These are phyloP conservation scores for Pelagia noctiluca DNA, from an alignment of 30 jellyfish, hydroid and myxozoan species.

Conservation along the genomic window DNA sequence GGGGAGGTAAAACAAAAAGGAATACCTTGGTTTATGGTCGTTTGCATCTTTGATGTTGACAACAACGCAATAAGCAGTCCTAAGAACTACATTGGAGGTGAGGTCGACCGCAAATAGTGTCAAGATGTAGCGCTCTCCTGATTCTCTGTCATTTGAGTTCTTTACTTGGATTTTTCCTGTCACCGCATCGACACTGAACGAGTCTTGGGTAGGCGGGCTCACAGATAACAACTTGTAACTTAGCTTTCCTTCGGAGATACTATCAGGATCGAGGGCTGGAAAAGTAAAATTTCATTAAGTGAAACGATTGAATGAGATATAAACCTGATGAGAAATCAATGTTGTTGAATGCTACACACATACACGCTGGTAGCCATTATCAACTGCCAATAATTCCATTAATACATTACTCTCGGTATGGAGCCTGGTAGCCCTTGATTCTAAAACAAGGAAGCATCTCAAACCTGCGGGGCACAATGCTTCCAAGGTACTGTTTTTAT, in stretches of 20 bases:
- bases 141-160: constrained; percentile 37
- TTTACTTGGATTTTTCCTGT: constrained; percentile 32
- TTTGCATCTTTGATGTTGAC: constrained; percentile 69
- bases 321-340: no score
- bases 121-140: constrained; percentile 36
- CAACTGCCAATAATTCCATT: no score
- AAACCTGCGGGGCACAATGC: no score
- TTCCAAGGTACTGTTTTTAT: no score
- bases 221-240: constrained; percentile 40
- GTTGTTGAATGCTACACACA: no score
- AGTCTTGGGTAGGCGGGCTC: constrained; percentile 15
- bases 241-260: constrained; percentile 62
- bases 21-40: constrained; percentile 73
- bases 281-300: no score
- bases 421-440: no score
- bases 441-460: no score
- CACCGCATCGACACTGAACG: constrained; percentile 17
- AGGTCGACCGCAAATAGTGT: constrained; percentile 66
- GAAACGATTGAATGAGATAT: no score
- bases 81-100: constrained; percentile 5
- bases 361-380: no score
- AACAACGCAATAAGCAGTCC: constrained; percentile 56
- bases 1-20: background rate
- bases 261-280: constrained; percentile 69
- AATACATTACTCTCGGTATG: no score